Base-by-base conservation (phyloP, 2,888 invertebrate species). In the Tholera decimalis region DNA sequence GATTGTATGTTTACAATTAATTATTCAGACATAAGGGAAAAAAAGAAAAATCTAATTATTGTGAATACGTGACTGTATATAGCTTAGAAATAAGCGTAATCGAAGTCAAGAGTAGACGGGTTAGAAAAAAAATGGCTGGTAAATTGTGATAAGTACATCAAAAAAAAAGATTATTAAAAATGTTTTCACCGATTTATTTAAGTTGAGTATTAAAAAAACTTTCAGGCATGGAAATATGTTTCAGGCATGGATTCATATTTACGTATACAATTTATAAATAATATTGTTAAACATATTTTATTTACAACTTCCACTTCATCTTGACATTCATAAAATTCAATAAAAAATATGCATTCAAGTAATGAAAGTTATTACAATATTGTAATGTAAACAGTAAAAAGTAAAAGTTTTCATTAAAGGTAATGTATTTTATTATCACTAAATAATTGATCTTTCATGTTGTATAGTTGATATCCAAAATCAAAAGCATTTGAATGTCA, bases 151-250 rank as follows among this genome's bases (percentile, higher is more conserved):
- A 15, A 35, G 15, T 5, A 5, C 15, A 15, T 15, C 0, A 5
- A 3, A 15, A 44, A 13, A 2, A 3, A 44, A 15, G 15, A 3
- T 2, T 24, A 8, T 22, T 13, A 24, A 20, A 4, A 4, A 9
- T 46, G 11, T 46, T 28, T 28, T 26, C 11, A 44, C 15, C 0
- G 3, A 6, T 28, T 18, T 28, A 28, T 28, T 46, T 26, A 5
- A 28, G 5, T 46, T 46, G 46, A 46, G 46, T 46, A 46, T 46
- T 46, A 9, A 46, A 18, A 46, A 46, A 5, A 18, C 28, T 28
- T 46, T 11, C 4, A 11, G 15, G 35, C 2, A 3, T 39, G n/a
- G n/a, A n/a, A 39, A 9, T 39, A n/a, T n/a, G 5, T n/a, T n/a
- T n/a, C n/a, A n/a, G n/a, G n/a, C n/a, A n/a, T n/a, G n/a, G n/a